These are phyloP conservation scores for Polymixis lichenea DNA, from an alignment of 2,888 invertebrate genomes.

Conservation along the genomic window DNA sequence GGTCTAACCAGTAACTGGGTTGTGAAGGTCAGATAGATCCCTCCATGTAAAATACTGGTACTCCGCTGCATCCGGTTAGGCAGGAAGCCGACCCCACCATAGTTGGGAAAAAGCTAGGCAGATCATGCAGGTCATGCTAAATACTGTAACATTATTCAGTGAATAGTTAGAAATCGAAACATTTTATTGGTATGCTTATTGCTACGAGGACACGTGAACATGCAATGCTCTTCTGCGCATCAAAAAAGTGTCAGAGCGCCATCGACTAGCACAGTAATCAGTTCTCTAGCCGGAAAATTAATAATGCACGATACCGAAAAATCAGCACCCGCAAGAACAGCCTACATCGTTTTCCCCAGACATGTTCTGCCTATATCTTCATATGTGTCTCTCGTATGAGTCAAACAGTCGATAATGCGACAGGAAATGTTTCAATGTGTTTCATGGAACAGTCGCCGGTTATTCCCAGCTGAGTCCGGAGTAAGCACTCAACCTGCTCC, in stretches of 20 bases:
- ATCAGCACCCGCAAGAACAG: slow-evolving; percentile 33
- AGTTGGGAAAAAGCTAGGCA: no score
- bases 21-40: no score
- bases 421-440: slow-evolving; percentile 78
- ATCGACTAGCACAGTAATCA: slow-evolving; percentile 7
- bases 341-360: slow-evolving; percentile 53
- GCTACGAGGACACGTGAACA: background rate
- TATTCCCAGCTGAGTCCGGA: slow-evolving; percentile 73
- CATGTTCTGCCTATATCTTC: slow-evolving; percentile 38
- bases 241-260: slow-evolving; percentile 8
- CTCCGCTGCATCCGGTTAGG: no score
- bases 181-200: background rate
- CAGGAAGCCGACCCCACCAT: no score
- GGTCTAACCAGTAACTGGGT: no score
- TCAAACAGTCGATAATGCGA: slow-evolving; percentile 77
- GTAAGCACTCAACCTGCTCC: slow-evolving; percentile 67
- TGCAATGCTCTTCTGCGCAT: slow-evolving; percentile 5
- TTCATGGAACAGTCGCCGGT: slow-evolving; percentile 71
- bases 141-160: no score
- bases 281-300: slow-evolving; percentile 42
- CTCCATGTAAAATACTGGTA: no score
- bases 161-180: background rate
- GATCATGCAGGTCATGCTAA: no score
- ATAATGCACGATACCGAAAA: slow-evolving; percentile 55
- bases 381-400: slow-evolving; percentile 56